Evolutionary conservation across 2,888 invertebrate species (phyloP).

Genomic region (Chelonus formosanus): DNA sequence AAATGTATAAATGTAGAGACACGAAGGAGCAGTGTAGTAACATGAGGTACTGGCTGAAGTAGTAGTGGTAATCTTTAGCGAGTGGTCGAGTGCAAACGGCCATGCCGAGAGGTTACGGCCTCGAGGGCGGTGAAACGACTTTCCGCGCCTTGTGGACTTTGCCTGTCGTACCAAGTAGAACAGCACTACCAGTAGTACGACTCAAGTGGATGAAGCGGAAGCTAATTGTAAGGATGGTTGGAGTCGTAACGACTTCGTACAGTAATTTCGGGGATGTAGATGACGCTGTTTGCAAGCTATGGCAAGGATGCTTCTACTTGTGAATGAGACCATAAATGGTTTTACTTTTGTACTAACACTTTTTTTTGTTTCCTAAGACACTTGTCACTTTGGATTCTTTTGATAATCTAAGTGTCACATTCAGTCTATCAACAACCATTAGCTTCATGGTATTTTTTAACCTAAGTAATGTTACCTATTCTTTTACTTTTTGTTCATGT

Average conservation of each 20-base stretch:
- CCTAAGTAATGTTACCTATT: no score
- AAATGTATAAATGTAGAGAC: slow-evolving; percentile 12
- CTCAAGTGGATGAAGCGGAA: slow-evolving; percentile 23
- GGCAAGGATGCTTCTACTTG: neutral
- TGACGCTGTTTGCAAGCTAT: slow-evolving; percentile 4
- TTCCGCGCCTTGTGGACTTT: slow-evolving; percentile 22
- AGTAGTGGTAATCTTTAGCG: slow-evolving; percentile 20
- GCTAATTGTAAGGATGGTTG: slow-evolving; percentile 26
- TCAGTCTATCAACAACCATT: no score
- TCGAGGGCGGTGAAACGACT: slow-evolving; percentile 28
- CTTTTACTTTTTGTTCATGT: no score
- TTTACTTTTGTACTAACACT: slow-evolving; percentile 9
- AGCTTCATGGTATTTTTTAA: no score
- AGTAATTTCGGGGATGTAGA: slow-evolving; percentile 27
- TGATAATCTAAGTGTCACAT: no score
- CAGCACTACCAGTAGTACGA: neutral
- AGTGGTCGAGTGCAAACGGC: slow-evolving; percentile 27
- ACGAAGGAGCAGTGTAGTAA: slow-evolving; percentile 4
- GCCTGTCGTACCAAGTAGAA: neutral
- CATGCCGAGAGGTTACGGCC: slow-evolving; percentile 25
- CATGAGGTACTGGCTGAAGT: slow-evolving; percentile 5
- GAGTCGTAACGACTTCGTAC: slow-evolving; percentile 27
- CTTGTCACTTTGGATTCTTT: no score
- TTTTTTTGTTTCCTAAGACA: neutral
- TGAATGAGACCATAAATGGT: slow-evolving; percentile 5